Evolutionary conservation across 2,113 vertebrate species (phyloP).

Genomic region (Puntigrus tetrazona): DNA sequence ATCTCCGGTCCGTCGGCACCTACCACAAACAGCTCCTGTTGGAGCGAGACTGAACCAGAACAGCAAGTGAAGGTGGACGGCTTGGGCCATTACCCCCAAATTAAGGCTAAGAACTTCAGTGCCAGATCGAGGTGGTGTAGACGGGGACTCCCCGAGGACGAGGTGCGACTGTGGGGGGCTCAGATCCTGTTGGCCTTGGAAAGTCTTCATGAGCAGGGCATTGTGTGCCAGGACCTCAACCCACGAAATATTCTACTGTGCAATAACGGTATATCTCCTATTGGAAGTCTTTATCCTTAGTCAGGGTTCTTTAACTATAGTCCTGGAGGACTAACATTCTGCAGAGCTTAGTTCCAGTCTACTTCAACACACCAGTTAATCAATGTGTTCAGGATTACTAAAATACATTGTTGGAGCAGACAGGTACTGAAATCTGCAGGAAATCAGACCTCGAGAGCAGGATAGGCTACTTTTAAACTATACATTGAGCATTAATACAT

Average conservation of each 20-base stretch:
- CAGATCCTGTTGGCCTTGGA: conserved; percentile 91
- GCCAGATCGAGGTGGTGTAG: conserved; percentile 31
- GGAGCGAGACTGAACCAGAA: conserved; percentile 26
- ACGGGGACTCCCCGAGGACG: conserved; percentile 81
- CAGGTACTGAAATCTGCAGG: background rate
- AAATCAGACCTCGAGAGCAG: background rate
- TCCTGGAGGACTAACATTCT: background rate
- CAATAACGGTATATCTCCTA: conserved; percentile 76
- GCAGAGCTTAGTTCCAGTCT: background rate
- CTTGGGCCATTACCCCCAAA: conserved; percentile 68
- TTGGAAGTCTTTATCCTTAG: background rate
- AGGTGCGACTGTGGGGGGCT: conserved; percentile 88
- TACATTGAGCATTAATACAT: background rate
- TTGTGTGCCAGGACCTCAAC: conserved; percentile 94
- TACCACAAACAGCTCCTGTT: background rate
- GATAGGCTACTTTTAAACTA: background rate
- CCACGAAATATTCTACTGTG: conserved; percentile 94
- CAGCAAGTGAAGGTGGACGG: conserved; percentile 70
- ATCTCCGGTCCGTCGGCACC: conserved; percentile 29
- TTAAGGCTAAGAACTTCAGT: conserved; percentile 44
- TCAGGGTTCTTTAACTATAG: background rate
- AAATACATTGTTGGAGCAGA: background rate
- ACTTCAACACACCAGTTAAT: background rate
- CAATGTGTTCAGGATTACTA: background rate
- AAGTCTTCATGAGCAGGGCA: conserved; percentile 91